Base-by-base conservation (phyloP, 2,888 invertebrate genomes). In the Cheilosia scutellata region DNA sequence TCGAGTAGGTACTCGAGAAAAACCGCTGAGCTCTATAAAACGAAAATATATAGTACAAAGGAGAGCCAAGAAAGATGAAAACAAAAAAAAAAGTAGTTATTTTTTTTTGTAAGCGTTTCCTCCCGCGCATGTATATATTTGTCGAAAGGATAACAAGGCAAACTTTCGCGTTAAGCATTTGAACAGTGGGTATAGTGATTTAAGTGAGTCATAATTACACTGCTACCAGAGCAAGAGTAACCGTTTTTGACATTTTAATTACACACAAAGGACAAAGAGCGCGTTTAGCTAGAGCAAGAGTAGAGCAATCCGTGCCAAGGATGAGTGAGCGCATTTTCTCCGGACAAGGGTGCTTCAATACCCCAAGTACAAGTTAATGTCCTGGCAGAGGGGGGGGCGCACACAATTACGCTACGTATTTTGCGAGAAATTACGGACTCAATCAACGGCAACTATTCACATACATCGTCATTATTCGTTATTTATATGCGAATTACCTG, bases 241-340 rank as follows among this genome's bases (percentile, higher is more conserved):
- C 58, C 29, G 66, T 58, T 76, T 66, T 76, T 68, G 76, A 77
- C 76, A 57, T 77, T 68, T 68, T 77, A 77, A 77, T 77, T 68
- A 77, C 60, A 77, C 51, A 20, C 27, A 44, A 53, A 20, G 27
- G 60, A 62, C 51, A 77, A 53, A 68, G 44, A 16, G 16, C 60
- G 58, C 44, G 33, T 25, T 70, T 62, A 20, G 62, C 31, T 4
- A 13, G 33, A 37, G 27, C 4, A 16, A 27, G 44, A 47, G 27
- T 31, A 9, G n/a, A 47, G 37, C 44, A 53, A 53, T 77, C 68
- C 68, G 60, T 68, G 51, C 60, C 68, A 77, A 60, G 60, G 66
- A 66, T 76, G 58, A 58, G 58, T 47, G 62, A 20, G 63, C 55
- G 55, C 31, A 20, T 63, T 74, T 25, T 27, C n/a, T 31, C 13